These are phyloP conservation scores for Acleris emargana DNA, from an alignment of 2,888 invertebrate genomes.

Conservation along the genomic window DNA sequence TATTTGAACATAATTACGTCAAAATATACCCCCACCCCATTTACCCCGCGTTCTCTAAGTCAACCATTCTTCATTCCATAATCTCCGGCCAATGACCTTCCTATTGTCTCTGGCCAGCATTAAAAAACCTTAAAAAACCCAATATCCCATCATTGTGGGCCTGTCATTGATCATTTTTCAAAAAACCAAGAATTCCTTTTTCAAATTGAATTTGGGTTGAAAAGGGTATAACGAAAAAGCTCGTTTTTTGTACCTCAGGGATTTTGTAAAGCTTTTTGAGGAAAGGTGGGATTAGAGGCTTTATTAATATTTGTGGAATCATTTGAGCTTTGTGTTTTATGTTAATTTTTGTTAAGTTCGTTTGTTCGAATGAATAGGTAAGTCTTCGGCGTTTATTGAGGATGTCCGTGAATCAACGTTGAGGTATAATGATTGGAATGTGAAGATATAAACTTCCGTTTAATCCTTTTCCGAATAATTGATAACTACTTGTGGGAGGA, in stretches of 20 bases:
- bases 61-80: conserved; percentile 40
- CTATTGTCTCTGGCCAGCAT: conserved; percentile 70
- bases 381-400: neutral
- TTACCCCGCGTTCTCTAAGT: conserved; percentile 5
- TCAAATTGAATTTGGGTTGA: conserved; percentile 67
- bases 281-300: conserved; percentile 41
- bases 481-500: no score
- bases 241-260: conserved; percentile 40
- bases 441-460: no score
- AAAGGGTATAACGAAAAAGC: conserved; percentile 47
- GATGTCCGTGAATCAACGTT: neutral
- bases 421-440: no score
- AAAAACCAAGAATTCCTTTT: conserved; percentile 70
- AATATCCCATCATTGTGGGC: conserved; percentile 75
- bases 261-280: conserved; percentile 37
- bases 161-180: conserved; percentile 82
- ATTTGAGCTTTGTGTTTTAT: conserved; percentile 18
- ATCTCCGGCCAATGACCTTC: conserved; percentile 61
- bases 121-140: conserved; percentile 51
- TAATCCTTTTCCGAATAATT: no score
- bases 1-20: no score
- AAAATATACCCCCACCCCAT: neutral
- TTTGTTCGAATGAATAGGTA: conserved; percentile 2
- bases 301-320: conserved; percentile 38
- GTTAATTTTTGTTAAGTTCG: conserved; percentile 16